Base-by-base conservation (phyloP, 2,888 invertebrate genomes). In the Galerucella calmariensis region DNA sequence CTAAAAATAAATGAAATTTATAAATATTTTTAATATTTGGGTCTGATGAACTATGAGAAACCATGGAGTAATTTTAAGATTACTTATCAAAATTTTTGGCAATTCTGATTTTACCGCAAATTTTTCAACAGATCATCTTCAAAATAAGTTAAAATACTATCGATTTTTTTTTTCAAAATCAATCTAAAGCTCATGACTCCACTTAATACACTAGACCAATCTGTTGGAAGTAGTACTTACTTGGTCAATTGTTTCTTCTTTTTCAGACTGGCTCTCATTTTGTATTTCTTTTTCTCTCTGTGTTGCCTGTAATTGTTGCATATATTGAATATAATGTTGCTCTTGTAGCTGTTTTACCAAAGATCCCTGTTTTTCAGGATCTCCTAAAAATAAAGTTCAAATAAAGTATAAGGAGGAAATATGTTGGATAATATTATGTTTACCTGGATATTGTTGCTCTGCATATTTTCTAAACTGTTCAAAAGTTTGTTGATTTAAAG, bases 261-360 rank as follows among this genome's bases (percentile, higher is more conserved):
- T 79, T 71, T 80, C 77, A 69, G 68, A 69, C 69, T 72, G 68
- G 61, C 69, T 63, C n/a, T 24, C 61, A 46, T 12, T 74, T 72
- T 79, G 77, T 73, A 81, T 83, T 72, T 83, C 83, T 74, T 83
- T 82, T 69, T 84, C 85, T 77, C 83, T 81, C 76, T 83, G 84
- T 86, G 90, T 85, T 88, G 91, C 83, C 89, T 92, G 86, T 56
- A 98, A 89, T 87, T 99, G 99, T 83, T 98, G 96, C 92, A 99
- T 97, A 87, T 99, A 99, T 85, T 99, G 98, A 85, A 98, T 97
- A 86, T 98, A 99, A 88, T 99, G 99, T 84, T 99, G 98, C 82
- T 98, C 98, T 88, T 99, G 99, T 63, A 99, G 89, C 85, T 99
- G 98, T 72, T 94, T 91, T 74, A 99, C 96, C 41, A 99, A 90